Conservation (phyloP, 2,113 vertebrate genomes). For the Misgurnus anguillicaudatus region DNA sequence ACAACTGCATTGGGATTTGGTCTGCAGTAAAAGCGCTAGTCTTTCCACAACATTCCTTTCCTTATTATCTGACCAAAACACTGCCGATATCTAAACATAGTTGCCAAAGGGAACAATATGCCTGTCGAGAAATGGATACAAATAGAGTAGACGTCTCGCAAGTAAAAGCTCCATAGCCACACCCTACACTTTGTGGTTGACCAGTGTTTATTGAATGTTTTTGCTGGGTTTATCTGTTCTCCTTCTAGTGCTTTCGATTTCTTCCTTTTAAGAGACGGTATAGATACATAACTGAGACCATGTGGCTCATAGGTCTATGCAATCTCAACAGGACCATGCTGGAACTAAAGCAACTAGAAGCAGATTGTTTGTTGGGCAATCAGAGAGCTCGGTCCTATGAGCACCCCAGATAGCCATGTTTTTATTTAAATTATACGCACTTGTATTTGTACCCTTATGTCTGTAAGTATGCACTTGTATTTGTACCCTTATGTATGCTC, state of each 20-base stretch:
- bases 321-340: not conserved
- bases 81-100: slow-evolving; percentile 55
- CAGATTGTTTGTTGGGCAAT: not conserved
- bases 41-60: slow-evolving; percentile 17
- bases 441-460: not conserved
- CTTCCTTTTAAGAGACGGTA: slow-evolving; percentile 5
- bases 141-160: slow-evolving; percentile 69
- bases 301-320: not conserved
- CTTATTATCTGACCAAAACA: slow-evolving; percentile 46
- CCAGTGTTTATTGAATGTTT: slow-evolving; percentile 68
- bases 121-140: slow-evolving; percentile 62
- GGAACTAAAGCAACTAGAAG: slow-evolving; percentile 1
- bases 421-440: not conserved
- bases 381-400: not conserved
- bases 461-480: no score
- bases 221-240: slow-evolving; percentile 56
- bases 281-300: slow-evolving; percentile 5
- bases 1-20: not conserved
- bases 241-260: slow-evolving; percentile 33
- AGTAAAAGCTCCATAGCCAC: slow-evolving; percentile 67
- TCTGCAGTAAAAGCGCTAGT: not conserved
- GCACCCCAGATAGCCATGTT: not conserved
- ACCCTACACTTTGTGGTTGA: slow-evolving; percentile 79
- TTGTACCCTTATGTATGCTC: no score
- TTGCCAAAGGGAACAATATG: slow-evolving; percentile 60